Evolutionary conservation across 2,888 invertebrate species (phyloP).

Genomic region (Epinotia demarniana): DNA sequence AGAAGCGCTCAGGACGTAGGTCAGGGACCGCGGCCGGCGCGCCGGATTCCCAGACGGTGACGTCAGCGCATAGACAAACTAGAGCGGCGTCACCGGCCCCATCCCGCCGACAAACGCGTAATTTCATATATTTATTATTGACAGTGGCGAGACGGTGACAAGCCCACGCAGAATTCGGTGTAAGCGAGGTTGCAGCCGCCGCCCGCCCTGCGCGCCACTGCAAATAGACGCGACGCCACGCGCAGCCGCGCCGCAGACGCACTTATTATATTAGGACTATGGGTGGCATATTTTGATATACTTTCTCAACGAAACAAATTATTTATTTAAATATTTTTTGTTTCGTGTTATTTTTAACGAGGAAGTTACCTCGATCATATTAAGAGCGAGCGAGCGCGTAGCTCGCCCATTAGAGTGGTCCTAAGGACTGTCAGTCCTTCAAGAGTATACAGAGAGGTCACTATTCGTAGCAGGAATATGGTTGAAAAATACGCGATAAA

Average conservation of each 20-base stretch:
- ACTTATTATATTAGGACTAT: slow-evolving; percentile 29
- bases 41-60: slow-evolving; percentile 82
- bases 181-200: slow-evolving; percentile 60
- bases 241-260: slow-evolving; percentile 15
- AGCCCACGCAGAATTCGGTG: slow-evolving; percentile 75
- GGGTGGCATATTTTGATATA: no score
- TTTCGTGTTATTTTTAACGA: no score
- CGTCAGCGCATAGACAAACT: slow-evolving; percentile 81
- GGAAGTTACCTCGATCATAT: no score
- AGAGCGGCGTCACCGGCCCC: slow-evolving; percentile 78
- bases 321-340: no score
- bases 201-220: slow-evolving; percentile 65
- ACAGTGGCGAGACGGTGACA: slow-evolving; percentile 81
- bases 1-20: slow-evolving; percentile 72
- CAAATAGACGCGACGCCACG: slow-evolving; percentile 59
- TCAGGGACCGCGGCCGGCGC: slow-evolving; percentile 75
- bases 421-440: no score
- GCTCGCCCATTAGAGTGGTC: no score
- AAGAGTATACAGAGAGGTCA: no score
- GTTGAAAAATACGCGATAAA: no score
- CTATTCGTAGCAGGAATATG: no score
- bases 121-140: slow-evolving; percentile 82
- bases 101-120: slow-evolving; percentile 77
- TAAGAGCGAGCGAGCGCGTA: no score
- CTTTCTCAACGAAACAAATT: no score